Evolutionary conservation across 2,797 vertebrate species (phyloP).

Genomic region (Phrynocephalus guinanensis): DNA sequence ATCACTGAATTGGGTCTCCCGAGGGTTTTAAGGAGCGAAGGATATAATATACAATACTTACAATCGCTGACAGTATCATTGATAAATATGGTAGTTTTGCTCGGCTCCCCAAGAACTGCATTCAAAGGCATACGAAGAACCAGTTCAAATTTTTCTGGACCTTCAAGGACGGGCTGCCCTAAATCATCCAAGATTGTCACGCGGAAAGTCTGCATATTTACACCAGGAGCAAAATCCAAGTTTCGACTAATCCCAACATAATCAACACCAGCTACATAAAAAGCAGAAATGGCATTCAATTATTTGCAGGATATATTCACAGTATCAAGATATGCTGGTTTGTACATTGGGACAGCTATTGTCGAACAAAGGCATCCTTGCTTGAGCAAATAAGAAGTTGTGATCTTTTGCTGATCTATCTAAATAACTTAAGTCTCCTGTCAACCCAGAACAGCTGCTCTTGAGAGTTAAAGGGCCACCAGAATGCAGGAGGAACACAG

Average conservation of each 20-base stretch:
- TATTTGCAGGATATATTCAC: not conserved
- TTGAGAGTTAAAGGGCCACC: not conserved
- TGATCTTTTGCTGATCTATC: not conserved
- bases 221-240: constrained; percentile 87
- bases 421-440: not conserved
- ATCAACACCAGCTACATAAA: constrained; percentile 84
- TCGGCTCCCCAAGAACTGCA: constrained; percentile 86
- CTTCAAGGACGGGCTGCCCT: constrained; percentile 86
- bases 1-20: too few relatives aligned
- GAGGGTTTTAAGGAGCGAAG: too few relatives aligned
- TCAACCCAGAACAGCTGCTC: not conserved
- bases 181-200: constrained; percentile 88
- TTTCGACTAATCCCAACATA: constrained; percentile 87
- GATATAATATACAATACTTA: constrained; percentile 68
- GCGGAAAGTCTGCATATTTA: constrained; percentile 84
- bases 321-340: not conserved
- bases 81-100: constrained; percentile 86
- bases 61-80: constrained; percentile 83
- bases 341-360: not conserved
- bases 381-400: not conserved
- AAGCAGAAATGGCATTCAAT: constrained; percentile 6
- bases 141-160: constrained; percentile 86
- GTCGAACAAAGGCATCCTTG: not conserved
- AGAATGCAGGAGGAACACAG: too few relatives aligned
- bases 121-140: constrained; percentile 86